phyloP scores from a whole-genome alignment of 2,888 invertebrate species.

The Pediacus dermestoides region DNA sequence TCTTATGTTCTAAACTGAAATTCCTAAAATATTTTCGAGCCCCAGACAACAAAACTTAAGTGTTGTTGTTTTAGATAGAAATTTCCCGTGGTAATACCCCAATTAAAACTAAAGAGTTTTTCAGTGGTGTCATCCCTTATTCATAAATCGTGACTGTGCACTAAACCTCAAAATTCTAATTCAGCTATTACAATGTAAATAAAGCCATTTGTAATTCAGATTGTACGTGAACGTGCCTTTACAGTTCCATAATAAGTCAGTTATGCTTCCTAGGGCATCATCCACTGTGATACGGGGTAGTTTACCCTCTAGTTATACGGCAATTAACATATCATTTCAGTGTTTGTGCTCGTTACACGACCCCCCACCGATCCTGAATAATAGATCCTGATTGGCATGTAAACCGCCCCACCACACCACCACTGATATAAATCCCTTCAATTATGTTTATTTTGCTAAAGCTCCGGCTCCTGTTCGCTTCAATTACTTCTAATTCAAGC shows the following conservation, averaged over 20 bases:
- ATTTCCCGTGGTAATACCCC: too few relatives aligned
- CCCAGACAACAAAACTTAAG: too few relatives aligned
- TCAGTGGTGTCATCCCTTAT: conserved; percentile 3
- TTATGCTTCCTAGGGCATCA: conserved; percentile 35
- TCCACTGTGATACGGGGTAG: conserved; percentile 32
- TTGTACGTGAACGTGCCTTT: conserved; percentile 47
- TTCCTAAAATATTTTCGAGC: too few relatives aligned
- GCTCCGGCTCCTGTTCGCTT: conserved; percentile 32
- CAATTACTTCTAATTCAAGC: conserved; percentile 35
- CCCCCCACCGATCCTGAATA: conserved; percentile 40
- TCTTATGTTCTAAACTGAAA: too few relatives aligned
- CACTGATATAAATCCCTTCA: conserved; percentile 35
- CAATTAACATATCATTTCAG: conserved; percentile 48
- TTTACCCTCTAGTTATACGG: conserved; percentile 44
- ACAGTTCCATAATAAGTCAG: conserved; percentile 41
- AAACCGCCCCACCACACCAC: conserved; percentile 24
- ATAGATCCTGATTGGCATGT: conserved; percentile 44
- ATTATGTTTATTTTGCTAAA: conserved; percentile 39
- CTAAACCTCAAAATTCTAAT: conserved; percentile 26
- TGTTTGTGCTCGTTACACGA: conserved; percentile 41
- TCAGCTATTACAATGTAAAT: conserved; percentile 42
- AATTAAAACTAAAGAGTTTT: conserved; percentile 1
- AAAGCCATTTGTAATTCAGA: conserved; percentile 42
- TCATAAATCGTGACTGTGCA: conserved; percentile 33
- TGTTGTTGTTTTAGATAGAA: too few relatives aligned